Percentiles rank a stretch among this genome's conserved stretches.
Conservation (phyloP, 1,140 invertebrate species). For the Anadara kagoshimensis region DNA sequence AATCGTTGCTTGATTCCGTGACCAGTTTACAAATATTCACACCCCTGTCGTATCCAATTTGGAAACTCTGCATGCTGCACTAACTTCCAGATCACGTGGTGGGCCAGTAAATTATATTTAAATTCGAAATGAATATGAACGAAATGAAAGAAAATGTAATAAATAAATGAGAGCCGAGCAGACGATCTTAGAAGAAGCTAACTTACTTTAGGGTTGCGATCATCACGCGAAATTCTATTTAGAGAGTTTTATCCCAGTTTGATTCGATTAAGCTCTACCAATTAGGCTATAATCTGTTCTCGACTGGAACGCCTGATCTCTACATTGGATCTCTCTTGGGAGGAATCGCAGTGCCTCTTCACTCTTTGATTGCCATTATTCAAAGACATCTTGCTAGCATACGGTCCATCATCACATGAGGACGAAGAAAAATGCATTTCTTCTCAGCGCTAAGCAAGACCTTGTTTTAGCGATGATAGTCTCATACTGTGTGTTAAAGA, state of each 20-base stretch:
- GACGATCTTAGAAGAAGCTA: slow-evolving; percentile 32
- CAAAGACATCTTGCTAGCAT: slow-evolving; percentile 13
- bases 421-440: too few relatives aligned
- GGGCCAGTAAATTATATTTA: slow-evolving; percentile 46
- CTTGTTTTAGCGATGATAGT: too few relatives aligned
- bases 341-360: slow-evolving; percentile 9
- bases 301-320: slow-evolving; percentile 21
- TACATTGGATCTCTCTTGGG: slow-evolving; percentile 21
- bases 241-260: slow-evolving; percentile 40
- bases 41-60: too few relatives aligned
- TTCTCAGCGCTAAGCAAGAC: too few relatives aligned
- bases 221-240: slow-evolving; percentile 51
- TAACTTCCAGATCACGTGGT: slow-evolving; percentile 16
- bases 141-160: slow-evolving; percentile 50
- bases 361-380: slow-evolving; percentile 30
- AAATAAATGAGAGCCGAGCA: slow-evolving; percentile 41
- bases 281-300: slow-evolving; percentile 46
- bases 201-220: slow-evolving; percentile 39
- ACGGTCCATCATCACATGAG: background rate
- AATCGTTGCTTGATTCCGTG: too few relatives aligned
- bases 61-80: too few relatives aligned
- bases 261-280: slow-evolving; percentile 51
- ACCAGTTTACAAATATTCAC: too few relatives aligned
- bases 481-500: background rate
- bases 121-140: slow-evolving; percentile 48